Percentiles rank a stretch among this genome's conserved stretches.
These are phyloP conservation scores for Enoplosus armatus DNA, from an alignment of 2,797 vertebrate species.

Conservation along the genomic window DNA sequence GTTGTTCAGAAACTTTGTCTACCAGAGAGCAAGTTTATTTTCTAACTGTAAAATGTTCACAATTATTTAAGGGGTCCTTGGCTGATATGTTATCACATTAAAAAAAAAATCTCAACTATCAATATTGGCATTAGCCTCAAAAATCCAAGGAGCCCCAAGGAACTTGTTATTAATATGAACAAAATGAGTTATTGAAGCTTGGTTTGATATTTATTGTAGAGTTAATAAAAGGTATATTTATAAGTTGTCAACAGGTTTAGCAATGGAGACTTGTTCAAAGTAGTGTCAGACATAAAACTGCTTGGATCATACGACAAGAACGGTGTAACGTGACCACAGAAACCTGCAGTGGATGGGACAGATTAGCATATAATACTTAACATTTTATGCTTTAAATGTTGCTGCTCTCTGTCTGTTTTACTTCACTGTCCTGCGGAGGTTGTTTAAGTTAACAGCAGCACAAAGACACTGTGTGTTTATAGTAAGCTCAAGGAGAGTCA, in stretches of 20 bases:
- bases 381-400: neutral
- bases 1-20: neutral
- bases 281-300: neutral
- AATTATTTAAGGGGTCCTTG: neutral
- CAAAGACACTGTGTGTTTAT: constrained; percentile 12
- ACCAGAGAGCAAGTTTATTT: neutral
- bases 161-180: neutral
- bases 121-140: neutral
- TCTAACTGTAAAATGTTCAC: neutral
- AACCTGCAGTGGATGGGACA: neutral
- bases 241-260: neutral
- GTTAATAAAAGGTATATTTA: neutral
- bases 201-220: neutral
- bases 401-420: neutral
- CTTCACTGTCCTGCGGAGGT: neutral
- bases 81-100: neutral
- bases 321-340: neutral
- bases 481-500: constrained; percentile 36
- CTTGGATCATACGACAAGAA: neutral
- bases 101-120: neutral
- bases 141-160: neutral
- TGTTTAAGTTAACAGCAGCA: constrained; percentile 17
- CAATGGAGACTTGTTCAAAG: neutral
- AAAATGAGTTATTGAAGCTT: neutral
- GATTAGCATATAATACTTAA: neutral